phyloP scores from a whole-genome alignment of 2,797 vertebrate species.

The Pantherophis vulpinus region DNA sequence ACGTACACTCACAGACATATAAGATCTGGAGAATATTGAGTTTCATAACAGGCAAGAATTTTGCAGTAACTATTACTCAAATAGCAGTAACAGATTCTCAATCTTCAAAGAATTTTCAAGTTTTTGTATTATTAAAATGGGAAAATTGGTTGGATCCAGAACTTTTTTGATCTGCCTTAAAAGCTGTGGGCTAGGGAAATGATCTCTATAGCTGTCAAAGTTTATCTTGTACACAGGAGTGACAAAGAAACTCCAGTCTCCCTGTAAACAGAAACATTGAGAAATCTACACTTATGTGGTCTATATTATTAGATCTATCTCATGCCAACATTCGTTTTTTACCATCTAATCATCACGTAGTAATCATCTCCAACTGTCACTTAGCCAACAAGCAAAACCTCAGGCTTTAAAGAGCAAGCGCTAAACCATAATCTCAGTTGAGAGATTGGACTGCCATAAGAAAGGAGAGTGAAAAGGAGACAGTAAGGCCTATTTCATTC shows the following conservation, averaged over 20 bases:
- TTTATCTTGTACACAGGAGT: conserved; percentile 28
- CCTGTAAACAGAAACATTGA: conserved; percentile 23
- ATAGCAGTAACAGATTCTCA: conserved; percentile 61
- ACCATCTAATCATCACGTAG: not conserved
- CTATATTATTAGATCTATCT: not conserved
- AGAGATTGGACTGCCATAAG: not conserved
- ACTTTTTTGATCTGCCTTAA: conserved; percentile 57
- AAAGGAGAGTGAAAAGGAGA: not conserved
- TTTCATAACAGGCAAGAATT: conserved; percentile 69
- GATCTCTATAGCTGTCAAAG: conserved; percentile 50
- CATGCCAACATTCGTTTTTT: conserved; percentile 5
- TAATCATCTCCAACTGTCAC: not conserved
- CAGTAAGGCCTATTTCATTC: not conserved
- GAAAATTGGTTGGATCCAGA: conserved; percentile 55
- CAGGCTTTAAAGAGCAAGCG: not conserved
- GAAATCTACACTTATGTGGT: conserved; percentile 2
- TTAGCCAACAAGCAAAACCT: not conserved
- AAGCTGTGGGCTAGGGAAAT: conserved; percentile 47
- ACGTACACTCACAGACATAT: conserved; percentile 43
- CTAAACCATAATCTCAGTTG: not conserved
- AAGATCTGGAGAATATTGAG: conserved; percentile 68
- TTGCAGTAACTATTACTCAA: conserved; percentile 62
- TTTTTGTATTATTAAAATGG: conserved; percentile 60
- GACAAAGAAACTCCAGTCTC: conserved; percentile 37
- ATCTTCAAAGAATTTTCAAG: conserved; percentile 63